phyloP scores from a whole-genome alignment of 64 coral and sea anemone genomes.

The Hydrozoanthus tunicans region DNA sequence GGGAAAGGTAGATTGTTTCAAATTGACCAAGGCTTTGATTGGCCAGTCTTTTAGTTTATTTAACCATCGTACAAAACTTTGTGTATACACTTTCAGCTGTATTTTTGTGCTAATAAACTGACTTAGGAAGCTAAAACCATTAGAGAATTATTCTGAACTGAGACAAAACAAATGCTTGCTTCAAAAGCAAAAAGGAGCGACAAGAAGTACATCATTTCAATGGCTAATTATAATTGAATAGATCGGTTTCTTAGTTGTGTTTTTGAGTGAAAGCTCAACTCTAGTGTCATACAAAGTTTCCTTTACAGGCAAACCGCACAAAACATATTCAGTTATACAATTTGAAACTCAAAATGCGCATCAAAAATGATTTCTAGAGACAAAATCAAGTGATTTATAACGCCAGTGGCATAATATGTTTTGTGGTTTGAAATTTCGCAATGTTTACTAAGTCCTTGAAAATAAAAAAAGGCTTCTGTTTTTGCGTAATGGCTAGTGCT shows the following conservation, averaged over 20 bases:
- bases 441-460: constrained; percentile 3
- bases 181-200: constrained; percentile 3
- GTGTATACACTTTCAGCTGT: too few species aligned
- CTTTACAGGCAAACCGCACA: background rate
- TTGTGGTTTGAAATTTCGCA: background rate
- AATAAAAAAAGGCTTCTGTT: background rate
- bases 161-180: background rate
- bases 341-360: background rate
- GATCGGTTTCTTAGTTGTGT: constrained; percentile 28
- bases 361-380: background rate
- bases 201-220: constrained; percentile 12
- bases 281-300: background rate
- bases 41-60: background rate
- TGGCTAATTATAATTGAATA: constrained; percentile 56
- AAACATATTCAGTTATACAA: background rate
- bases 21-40: background rate
- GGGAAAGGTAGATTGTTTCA: background rate
- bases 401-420: background rate
- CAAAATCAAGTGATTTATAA: background rate
- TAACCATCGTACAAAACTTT: background rate
- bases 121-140: background rate
- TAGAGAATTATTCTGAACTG: background rate
- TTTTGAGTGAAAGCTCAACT: background rate
- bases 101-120: background rate
- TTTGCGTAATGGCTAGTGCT: background rate